These are phyloP conservation scores for Eudemis profundana DNA, from an alignment of 2,888 invertebrate species.

Conservation along the genomic window DNA sequence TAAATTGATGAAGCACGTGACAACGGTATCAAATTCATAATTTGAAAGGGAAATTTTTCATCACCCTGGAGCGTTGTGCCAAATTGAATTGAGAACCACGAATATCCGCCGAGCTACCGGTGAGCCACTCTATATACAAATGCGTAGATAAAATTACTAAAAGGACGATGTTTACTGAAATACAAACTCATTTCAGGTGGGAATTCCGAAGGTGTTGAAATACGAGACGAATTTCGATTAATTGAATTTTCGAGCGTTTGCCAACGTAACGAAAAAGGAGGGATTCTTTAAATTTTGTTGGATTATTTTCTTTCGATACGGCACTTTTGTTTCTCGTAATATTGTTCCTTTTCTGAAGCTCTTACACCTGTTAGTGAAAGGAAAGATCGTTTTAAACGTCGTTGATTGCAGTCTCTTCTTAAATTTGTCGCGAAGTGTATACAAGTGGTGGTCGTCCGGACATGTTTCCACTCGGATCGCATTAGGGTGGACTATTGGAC, in stretches of 20 bases:
- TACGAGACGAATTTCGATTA: slow-evolving; percentile 46
- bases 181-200: slow-evolving; percentile 53
- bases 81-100: slow-evolving; percentile 76
- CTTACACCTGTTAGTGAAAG: slow-evolving; percentile 2
- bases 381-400: not conserved
- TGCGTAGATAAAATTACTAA: slow-evolving; percentile 39
- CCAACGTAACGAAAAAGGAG: slow-evolving; percentile 26
- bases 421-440: slow-evolving; percentile 55
- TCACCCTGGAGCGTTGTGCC: slow-evolving; percentile 66
- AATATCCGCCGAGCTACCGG: slow-evolving; percentile 54
- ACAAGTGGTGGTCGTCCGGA: slow-evolving; percentile 53
- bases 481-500: slow-evolving; percentile 57
- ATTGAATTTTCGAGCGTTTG: slow-evolving; percentile 47
- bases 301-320: slow-evolving; percentile 19
- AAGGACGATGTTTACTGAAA: slow-evolving; percentile 48
- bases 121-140: slow-evolving; percentile 44
- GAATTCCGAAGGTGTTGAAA: slow-evolving; percentile 50
- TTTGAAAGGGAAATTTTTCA: slow-evolving; percentile 79
- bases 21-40: slow-evolving; percentile 75
- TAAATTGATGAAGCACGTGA: slow-evolving; percentile 76
- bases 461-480: slow-evolving; percentile 60
- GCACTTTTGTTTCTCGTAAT: slow-evolving; percentile 8
- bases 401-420: slow-evolving; percentile 47
- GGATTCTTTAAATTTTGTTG: slow-evolving; percentile 24
- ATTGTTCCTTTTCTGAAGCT: slow-evolving; percentile 1